Evolutionary conservation across 2,888 invertebrate genomes (phyloP), one percentile per base, ranked within the genome.

Genomic region (Apotomis betuletana): DNA sequence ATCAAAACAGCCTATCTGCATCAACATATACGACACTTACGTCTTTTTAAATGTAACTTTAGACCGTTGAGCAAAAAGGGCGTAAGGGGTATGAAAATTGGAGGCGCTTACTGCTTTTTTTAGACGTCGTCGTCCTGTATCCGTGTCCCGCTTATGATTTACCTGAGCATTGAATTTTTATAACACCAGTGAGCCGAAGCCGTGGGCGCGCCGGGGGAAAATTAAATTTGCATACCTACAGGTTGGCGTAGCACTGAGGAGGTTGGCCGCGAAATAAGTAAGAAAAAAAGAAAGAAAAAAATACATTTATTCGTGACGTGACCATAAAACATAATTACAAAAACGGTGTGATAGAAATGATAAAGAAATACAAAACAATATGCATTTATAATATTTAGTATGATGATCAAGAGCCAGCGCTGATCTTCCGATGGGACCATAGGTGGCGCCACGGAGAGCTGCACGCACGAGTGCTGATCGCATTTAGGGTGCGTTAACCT

Each of bases 171-270:
- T 80, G 78, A 80, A 77, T 78, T 84, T 84, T 84, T 83, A 83
- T 81, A 80, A 79, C 80, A 67, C 73, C 74, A 69, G 74, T 76
- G 75, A 71, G 70, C 75, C 49, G 54, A 70, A 49, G 61, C 67
- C 74, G 74, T 77, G 76, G 76, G 77, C 74, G 80, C 80, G 71
- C 67, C 4, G 79, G 79, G 77, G 75, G 77, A 79, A 83, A 83
- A 85, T 84, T 81, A 81, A 83, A 85, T 84, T 85, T 84, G 80
- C 83, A 83, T 83, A 80, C 60, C 74, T 75, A 77, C 76, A 78
- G 79, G 79, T 74, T 73, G 75, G 67, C 58, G 55, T 65, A 51
- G 9, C 55, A 52, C 61, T 51, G 49, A 8, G 10, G 5, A 44
- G 46, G 4, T 36, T 3, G 0, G 38, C 5, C 3, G 12, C 4